phyloP scores from a whole-genome alignment of 2,888 invertebrate species.

The Drosophila kanekoi region DNA sequence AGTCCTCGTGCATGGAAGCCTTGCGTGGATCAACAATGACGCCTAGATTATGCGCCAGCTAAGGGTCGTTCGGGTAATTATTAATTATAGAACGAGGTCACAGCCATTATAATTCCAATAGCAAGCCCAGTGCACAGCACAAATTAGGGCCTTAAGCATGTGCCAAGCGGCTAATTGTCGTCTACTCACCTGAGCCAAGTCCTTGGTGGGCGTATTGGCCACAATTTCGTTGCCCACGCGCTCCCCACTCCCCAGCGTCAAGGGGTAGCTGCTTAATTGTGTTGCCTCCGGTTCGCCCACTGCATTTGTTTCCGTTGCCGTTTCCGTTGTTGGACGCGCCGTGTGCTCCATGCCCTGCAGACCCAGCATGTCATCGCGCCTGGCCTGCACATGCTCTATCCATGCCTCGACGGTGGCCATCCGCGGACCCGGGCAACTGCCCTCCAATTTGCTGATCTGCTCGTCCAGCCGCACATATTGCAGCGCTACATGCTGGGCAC shows the following conservation, averaged over 20 bases:
- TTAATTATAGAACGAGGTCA: conserved; percentile 25
- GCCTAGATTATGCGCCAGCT: conserved; percentile 83
- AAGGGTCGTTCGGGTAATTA: conserved; percentile 7
- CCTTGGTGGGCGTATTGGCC: conserved; percentile 79
- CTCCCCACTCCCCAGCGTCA: conserved; percentile 28
- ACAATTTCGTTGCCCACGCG: conserved; percentile 63
- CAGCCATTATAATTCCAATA: conserved; percentile 3
- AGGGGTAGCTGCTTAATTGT: conserved; percentile 33
- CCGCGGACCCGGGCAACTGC: conserved; percentile 83
- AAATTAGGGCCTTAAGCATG: conserved; percentile 17
- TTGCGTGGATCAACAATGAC: conserved; percentile 82
- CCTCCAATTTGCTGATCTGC: conserved; percentile 82
- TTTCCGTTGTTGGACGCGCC: neutral
- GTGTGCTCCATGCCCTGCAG: conserved; percentile 54
- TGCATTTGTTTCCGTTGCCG: neutral
- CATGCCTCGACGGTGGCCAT: conserved; percentile 84
- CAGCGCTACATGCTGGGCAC: conserved; percentile 65
- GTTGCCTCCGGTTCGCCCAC: conserved; percentile 17
- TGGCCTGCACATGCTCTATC: conserved; percentile 83
- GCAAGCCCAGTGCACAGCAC: too few relatives aligned
- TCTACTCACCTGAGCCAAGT: conserved; percentile 79
- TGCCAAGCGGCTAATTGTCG: conserved; percentile 43
- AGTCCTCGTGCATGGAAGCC: conserved; percentile 84
- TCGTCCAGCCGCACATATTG: conserved; percentile 83
- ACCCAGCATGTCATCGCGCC: conserved; percentile 74